phyloP scores from a whole-genome alignment of 2,888 invertebrate genomes.

The Drosophila sordidapex region DNA sequence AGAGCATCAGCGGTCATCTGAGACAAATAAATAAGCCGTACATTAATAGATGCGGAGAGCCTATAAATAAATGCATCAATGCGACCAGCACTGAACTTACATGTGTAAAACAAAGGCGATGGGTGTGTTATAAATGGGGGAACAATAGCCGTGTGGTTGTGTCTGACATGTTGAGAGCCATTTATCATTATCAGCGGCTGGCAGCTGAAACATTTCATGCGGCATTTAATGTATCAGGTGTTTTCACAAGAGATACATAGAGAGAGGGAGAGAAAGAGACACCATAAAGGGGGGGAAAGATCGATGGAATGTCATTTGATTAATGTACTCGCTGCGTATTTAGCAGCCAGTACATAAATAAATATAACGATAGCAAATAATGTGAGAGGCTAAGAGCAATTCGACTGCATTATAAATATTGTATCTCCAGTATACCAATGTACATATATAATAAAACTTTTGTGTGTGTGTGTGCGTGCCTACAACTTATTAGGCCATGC shows the following conservation, averaged over 20 bases:
- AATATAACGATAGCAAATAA: constrained; percentile 54
- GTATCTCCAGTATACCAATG: constrained; percentile 28
- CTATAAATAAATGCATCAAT: constrained; percentile 60
- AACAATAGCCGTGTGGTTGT: constrained; percentile 17
- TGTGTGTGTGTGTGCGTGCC: constrained; percentile 23
- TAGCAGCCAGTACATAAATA: constrained; percentile 47
- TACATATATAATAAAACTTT: background rate
- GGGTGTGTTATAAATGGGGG: background rate
- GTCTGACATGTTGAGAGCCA: constrained; percentile 41
- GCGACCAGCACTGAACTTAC: constrained; percentile 66
- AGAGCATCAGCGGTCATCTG: constrained; percentile 23
- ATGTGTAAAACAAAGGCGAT: constrained; percentile 2
- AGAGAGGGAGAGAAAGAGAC: background rate
- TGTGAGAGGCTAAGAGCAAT: constrained; percentile 49
- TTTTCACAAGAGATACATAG: constrained; percentile 10
- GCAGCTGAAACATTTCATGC: constrained; percentile 66
- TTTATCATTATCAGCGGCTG: constrained; percentile 72
- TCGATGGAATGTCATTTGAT: constrained; percentile 56
- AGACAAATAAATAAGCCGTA: constrained; percentile 41
- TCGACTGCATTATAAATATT: constrained; percentile 69
- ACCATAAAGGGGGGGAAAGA: constrained; percentile 13
- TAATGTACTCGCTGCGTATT: constrained; percentile 57
- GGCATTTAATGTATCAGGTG: constrained; percentile 65
- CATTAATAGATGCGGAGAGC: constrained; percentile 48
- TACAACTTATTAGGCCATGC: constrained; percentile 54